Base-by-base conservation (phyloP, 2,113 vertebrate genomes). In the Triplophysa dalaica region DNA sequence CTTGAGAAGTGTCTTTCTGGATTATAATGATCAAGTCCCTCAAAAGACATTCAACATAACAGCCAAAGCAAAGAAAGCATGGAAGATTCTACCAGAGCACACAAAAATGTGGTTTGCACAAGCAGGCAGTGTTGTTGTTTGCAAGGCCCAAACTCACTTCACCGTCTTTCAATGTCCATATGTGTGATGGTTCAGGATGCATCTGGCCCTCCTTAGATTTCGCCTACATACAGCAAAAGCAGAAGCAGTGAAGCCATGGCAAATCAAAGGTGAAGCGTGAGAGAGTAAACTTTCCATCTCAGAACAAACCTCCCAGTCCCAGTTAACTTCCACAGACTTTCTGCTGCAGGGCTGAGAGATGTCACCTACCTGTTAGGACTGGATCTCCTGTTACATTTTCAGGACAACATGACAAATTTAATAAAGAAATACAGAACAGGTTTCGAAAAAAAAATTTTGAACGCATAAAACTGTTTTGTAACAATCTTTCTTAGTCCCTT, bases 171-270 rank as follows among this genome's bases (percentile, higher is more conserved):
- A 88, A 6, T 68, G 78, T 91, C 92, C 91, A 91, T 68, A 84
- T 85, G 72, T 82, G 50, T 45, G 77, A 9, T 10, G 24, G 48
- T 22, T 75, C 73, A 83, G 22, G 82, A 70, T 74, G 84, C 45
- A 75, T 82, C 54, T 88, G 89, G 78, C 80, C 90, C 61, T 86
- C 91, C 87, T 88, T 85, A 91, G 91, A 89, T 83, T 88, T 91
- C 89, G 81, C 91, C 92, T 93, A 92, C 84, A 38, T 8, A 85
- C 89, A 83, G 91, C 90, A 87, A 93, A 81, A 93, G 87, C 88
- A 92, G 85, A 94, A 67, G 79, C 82, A 21, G 41, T 62, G 21
- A 85, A 61, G 82, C 62, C 63, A 33, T 78, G 68, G 52, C 67
- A 54, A 79, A 60, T 50, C 54, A 38, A 33, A 41, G 4, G 29